Evolutionary conservation across 2,888 invertebrate species (phyloP).

Genomic region (Lasioglossum marginatum): DNA sequence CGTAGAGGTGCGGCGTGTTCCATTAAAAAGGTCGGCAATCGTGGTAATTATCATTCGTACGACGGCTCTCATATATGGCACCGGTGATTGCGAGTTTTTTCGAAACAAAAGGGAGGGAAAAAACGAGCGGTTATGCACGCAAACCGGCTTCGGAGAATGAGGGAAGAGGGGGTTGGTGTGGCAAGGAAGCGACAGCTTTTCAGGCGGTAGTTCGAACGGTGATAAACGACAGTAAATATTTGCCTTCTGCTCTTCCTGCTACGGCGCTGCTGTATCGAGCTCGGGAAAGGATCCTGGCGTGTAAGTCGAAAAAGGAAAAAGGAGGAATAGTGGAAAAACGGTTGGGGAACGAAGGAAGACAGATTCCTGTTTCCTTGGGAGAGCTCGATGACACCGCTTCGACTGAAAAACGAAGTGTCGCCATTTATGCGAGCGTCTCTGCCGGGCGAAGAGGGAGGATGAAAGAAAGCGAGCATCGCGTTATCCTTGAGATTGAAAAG

Average conservation of each 20-base stretch:
- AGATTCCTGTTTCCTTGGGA: conserved; percentile 14
- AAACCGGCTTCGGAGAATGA: not conserved
- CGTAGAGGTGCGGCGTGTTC: conserved; percentile 12
- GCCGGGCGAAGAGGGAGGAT: no score
- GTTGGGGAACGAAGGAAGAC: not conserved
- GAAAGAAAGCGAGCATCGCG: conserved; percentile 28
- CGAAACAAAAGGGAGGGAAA: conserved; percentile 39
- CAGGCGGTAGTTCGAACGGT: conserved; percentile 32
- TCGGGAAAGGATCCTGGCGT: conserved; percentile 20
- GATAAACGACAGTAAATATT: conserved; percentile 61
- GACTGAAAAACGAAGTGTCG: conserved; percentile 25
- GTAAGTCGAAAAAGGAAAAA: not conserved
- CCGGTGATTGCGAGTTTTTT: conserved; percentile 35
- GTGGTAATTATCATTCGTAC: conserved; percentile 51
- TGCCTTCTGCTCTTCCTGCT: conserved; percentile 26
- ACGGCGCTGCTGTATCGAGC: conserved; percentile 29
- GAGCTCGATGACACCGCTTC: not conserved
- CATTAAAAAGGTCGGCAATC: conserved; percentile 38
- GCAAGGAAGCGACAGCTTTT: conserved; percentile 16
- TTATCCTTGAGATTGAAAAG: conserved; percentile 52
- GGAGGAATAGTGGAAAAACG: no score
- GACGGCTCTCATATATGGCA: conserved; percentile 10
- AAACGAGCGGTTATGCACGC: conserved; percentile 5
- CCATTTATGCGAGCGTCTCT: conserved; percentile 1
- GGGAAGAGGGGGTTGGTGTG: not conserved